Base-by-base conservation (phyloP, 2,113 vertebrate species). In the Micromys minutus region DNA sequence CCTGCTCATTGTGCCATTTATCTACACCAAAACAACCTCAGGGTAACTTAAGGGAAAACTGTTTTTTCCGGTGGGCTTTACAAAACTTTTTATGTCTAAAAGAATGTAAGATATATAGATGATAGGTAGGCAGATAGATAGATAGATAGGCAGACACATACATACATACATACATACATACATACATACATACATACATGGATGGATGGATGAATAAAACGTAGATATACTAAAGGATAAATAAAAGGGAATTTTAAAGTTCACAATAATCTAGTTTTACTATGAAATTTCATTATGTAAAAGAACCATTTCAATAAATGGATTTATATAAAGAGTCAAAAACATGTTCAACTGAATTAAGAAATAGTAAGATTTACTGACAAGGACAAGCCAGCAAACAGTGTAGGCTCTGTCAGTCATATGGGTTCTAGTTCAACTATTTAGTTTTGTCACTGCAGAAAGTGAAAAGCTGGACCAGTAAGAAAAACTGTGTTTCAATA, bases 11-110 rank as follows among this genome's bases (percentile, higher is more conserved):
- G 16, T 79, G 13, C 8, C 22, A 3, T 55, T 69, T 63, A 55
- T 63, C 36, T 17, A 92, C 21, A 96, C 7, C 87, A 76, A 93
- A 88, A 85, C 61, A 71, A 50, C 16, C 19, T 90, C 76, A 87
- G 63, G 83, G 86, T 83, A 65, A 69, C n/a, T 81, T 77, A 91
- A 65, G 29, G 3, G 52, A 36, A 94, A 91, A 75, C 34, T 34
- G 9, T 15, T 91, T 97, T 93, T 87, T 55, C 65, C 93, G 86
- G 13, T 77, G 85, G 59, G 76, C 89, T 69, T 89, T 89, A 83
- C 76, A 86, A 93, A 97, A 71, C 31, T n/a, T 72, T 90, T 94
- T 11, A 90, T 22, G 90, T 1, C 16, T 59, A 39, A 71, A 36
- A 39, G 16, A 63, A 45, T 63, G 6, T 81, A 39, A 81, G 22